A percentile compares a stretch with the other conserved stretches of the same genome.
phyloP scores from a whole-genome alignment of 2,113 vertebrate genomes.

The Cnemophilus loriae region DNA sequence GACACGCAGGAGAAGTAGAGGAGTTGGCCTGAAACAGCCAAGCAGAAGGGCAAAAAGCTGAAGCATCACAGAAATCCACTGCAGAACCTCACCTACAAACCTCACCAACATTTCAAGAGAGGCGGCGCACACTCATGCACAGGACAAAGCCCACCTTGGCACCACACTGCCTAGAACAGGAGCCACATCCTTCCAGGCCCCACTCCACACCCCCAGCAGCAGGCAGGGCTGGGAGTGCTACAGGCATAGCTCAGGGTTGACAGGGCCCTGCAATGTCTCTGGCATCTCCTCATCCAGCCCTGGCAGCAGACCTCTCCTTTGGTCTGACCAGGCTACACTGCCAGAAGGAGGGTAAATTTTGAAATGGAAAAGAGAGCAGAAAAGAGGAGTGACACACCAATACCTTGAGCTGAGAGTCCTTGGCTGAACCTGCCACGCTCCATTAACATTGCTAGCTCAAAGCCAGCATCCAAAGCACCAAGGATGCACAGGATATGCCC shows the following conservation, averaged over 20 bases:
- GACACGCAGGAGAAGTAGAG: neutral
- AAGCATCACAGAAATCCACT: neutral
- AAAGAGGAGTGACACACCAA: neutral
- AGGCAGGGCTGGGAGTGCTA: neutral
- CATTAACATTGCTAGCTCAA: neutral
- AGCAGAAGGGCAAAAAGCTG: neutral
- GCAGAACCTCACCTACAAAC: neutral
- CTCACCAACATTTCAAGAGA: neutral
- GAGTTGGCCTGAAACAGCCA: neutral
- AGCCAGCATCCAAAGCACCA: neutral
- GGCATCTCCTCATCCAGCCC: neutral
- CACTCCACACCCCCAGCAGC: neutral
- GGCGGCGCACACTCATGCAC: rapidly evolving
- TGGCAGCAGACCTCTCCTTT: neutral
- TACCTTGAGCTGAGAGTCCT: neutral
- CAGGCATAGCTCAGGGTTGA: neutral
- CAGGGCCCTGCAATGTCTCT: neutral
- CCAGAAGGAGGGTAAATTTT: neutral
- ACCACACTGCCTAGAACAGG: neutral
- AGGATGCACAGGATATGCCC: neutral
- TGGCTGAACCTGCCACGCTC: neutral
- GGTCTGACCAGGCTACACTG: neutral
- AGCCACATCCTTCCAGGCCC: rapidly evolving
- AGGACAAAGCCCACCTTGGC: neutral
- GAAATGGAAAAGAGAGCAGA: neutral